phyloP scores from a whole-genome alignment of 2,888 invertebrate genomes.

The Lacanobia wlatinum region DNA sequence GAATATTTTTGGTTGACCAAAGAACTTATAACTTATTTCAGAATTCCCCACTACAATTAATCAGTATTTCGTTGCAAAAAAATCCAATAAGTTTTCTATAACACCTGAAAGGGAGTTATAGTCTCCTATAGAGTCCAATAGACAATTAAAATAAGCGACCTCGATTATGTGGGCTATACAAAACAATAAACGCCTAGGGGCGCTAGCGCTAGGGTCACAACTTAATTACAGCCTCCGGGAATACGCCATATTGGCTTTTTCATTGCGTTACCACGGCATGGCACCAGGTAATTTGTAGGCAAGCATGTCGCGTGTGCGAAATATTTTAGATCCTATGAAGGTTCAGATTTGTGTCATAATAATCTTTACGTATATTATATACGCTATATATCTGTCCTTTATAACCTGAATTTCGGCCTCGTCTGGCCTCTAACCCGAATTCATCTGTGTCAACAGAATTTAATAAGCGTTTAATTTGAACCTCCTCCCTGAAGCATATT shows the following conservation, averaged over 20 bases:
- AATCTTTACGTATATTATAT: constrained; percentile 13
- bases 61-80: too few species aligned
- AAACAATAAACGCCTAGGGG: constrained; percentile 58
- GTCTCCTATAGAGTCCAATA: constrained; percentile 17
- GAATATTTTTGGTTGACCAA: not conserved
- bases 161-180: constrained; percentile 32
- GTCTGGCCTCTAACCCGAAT: constrained; percentile 46
- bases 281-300: constrained; percentile 55
- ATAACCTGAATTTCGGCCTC: constrained; percentile 18
- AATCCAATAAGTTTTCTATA: not conserved
- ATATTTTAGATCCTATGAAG: constrained; percentile 29
- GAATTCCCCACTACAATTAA: not conserved
- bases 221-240: constrained; percentile 65
- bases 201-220: constrained; percentile 52
- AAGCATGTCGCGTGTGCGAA: constrained; percentile 41
- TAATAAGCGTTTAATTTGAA: constrained; percentile 29
- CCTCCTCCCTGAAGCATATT: not conserved
- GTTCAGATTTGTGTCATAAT: constrained; percentile 28
- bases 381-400: constrained; percentile 7
- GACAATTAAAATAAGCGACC: constrained; percentile 49
- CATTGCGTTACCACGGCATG: constrained; percentile 59
- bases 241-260: constrained; percentile 69
- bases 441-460: constrained; percentile 28
- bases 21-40: not conserved
- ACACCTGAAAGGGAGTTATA: not conserved